Evolutionary conservation across 2,888 invertebrate genomes (phyloP).

Genomic region (Subacronicta megacephala): DNA sequence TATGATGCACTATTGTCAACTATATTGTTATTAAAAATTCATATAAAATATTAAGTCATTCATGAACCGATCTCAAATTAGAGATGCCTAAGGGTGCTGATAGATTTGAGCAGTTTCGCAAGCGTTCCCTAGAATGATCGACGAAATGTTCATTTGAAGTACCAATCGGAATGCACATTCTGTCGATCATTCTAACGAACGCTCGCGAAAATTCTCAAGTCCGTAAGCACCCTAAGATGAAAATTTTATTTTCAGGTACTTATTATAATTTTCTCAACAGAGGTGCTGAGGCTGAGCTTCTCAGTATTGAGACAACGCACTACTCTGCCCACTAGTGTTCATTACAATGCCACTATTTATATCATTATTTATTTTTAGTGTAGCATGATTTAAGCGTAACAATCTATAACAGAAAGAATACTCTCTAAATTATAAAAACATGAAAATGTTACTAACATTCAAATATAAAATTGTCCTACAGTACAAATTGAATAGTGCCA

Average conservation of each 20-base stretch:
- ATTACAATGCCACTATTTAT: conserved; percentile 75
- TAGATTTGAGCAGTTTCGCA: too few relatives aligned
- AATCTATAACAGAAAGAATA: conserved; percentile 62
- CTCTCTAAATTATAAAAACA: conserved; percentile 53
- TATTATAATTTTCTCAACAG: conserved; percentile 58
- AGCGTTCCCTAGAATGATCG: too few relatives aligned
- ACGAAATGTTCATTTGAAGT: too few relatives aligned
- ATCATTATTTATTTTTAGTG: conserved; percentile 76
- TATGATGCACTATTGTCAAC: conserved; percentile 2
- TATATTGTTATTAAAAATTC: too few relatives aligned
- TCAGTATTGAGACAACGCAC: conserved; percentile 66
- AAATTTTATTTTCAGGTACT: conserved; percentile 62
- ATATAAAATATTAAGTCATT: too few relatives aligned
- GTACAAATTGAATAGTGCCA: conserved; percentile 71
- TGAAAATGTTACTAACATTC: conserved; percentile 42
- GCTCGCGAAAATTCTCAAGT: too few relatives aligned
- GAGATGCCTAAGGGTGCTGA: too few relatives aligned
- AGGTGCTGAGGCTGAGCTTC: conserved; percentile 76
- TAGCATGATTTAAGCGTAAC: conserved; percentile 72
- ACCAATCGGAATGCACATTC: too few relatives aligned
- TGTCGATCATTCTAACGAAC: too few relatives aligned
- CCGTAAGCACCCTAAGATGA: neutral
- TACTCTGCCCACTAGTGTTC: conserved; percentile 54
- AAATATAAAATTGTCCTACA: conserved; percentile 35
- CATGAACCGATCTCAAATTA: too few relatives aligned